A percentile compares a stretch with the other conserved stretches of the same genome.
phyloP scores from a whole-genome alignment of 2,888 invertebrate species.

The Eulithis prunata region DNA sequence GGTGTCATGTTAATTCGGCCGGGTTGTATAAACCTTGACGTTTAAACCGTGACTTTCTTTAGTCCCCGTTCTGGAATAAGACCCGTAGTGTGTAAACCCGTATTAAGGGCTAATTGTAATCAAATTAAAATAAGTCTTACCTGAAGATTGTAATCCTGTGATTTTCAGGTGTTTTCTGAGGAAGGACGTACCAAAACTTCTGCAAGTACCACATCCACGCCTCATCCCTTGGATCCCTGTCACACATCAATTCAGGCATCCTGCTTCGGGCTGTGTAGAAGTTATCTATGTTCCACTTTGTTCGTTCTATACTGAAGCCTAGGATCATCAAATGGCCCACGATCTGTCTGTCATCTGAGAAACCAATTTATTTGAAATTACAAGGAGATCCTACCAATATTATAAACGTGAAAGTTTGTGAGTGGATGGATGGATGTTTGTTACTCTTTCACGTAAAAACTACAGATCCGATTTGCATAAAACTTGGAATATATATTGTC shows the following conservation, averaged over 20 bases:
- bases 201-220: constrained; percentile 16
- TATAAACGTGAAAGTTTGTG: too few relatives aligned
- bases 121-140: not conserved
- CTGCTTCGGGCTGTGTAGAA: constrained; percentile 45
- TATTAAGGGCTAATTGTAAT: too few relatives aligned
- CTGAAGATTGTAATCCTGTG: constrained; percentile 25
- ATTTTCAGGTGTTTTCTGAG: constrained; percentile 38
- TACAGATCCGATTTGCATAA: too few relatives aligned
- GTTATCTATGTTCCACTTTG: constrained; percentile 52
- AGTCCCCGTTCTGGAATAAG: too few relatives aligned
- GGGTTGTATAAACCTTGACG: too few relatives aligned
- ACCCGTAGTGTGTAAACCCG: too few relatives aligned
- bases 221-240: constrained; percentile 19
- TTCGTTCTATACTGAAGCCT: constrained; percentile 49
- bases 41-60: too few relatives aligned
- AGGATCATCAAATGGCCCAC: constrained; percentile 44
- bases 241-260: constrained; percentile 47
- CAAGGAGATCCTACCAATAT: too few relatives aligned
- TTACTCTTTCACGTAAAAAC: too few relatives aligned
- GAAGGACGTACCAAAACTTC: constrained; percentile 23
- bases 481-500: too few relatives aligned
- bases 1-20: too few relatives aligned
- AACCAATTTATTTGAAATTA: not conserved
- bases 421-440: too few relatives aligned
- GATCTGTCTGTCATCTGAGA: constrained; percentile 49